Base-by-base conservation (phyloP, 2,888 invertebrate genomes). In the Podabrus alpinus region DNA sequence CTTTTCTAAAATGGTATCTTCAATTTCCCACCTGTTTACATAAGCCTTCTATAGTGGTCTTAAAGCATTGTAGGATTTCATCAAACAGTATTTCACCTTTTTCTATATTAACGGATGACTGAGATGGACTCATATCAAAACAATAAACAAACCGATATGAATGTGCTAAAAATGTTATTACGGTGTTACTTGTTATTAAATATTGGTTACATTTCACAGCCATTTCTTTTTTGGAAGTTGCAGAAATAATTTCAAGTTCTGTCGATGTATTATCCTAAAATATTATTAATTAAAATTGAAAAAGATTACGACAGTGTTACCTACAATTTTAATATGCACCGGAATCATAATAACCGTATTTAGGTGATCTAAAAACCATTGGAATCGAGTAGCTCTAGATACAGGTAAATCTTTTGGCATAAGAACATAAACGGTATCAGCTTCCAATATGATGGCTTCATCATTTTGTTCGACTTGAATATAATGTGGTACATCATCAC, bases 111-210 rank as follows among this genome's bases (percentile, higher is more conserved):
- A 94, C 92, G 75, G 92, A 90, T 67, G 93, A 91, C 74, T 92
- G 89, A 1, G 94, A 94, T 10, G 94, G 94, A 84, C 94, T 94
- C 85, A 95, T 89, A 86, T 95, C 95, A 75, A 95, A 88, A 80
- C 94, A 92, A 84, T 93, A 94, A 66, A 93, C 94, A 79, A 94
- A 90, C 78, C 92, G 89, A 85, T 95, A 94, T 76, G 90, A 89
- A 79, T 92, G 90, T 16, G 94, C 91, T 60, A 95, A 86, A 86
- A 94, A 94, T 80, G 91, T 91, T 45, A 94, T 88, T 77, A 89
- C 88, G 62, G 92, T 91, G 24, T 89, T 85, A 59, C 89, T 88
- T 16, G 90, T 89, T 73, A 93, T 88, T 79, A 88, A 86, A 85
- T 90, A 92, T 75, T 88, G 88, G 82, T 77, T 88, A 84, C 79